These are phyloP conservation scores for Anas acuta DNA, from an alignment of 2,797 vertebrate species.

Conservation along the genomic window DNA sequence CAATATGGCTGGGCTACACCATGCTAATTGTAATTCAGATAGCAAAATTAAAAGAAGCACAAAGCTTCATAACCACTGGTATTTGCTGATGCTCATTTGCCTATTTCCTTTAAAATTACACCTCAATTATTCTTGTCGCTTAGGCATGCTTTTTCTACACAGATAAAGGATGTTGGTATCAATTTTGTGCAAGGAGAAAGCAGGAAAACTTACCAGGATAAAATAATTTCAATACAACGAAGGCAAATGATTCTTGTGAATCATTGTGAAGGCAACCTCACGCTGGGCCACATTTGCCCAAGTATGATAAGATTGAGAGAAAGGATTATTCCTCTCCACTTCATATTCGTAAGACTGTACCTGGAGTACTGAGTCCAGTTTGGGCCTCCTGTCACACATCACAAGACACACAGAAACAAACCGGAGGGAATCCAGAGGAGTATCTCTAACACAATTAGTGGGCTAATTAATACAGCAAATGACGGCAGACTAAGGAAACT, in stretches of 20 bases:
- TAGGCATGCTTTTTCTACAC: not conserved
- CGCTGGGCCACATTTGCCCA: not conserved
- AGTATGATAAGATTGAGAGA: not conserved
- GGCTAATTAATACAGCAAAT: not conserved
- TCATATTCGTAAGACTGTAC: not conserved
- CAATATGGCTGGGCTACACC: not conserved
- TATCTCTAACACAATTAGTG: not conserved
- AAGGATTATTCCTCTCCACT: not conserved
- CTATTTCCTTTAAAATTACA: not conserved
- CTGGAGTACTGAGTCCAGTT: not conserved
- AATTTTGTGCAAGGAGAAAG: not conserved
- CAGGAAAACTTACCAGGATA: not conserved
- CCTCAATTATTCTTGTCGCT: not conserved
- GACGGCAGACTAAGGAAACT: not conserved
- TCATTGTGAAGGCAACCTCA: not conserved
- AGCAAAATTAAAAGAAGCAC: not conserved
- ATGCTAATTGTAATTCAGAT: not conserved
- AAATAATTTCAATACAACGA: not conserved
- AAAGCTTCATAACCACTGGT: not conserved
- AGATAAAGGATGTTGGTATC: not conserved
- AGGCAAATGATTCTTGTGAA: not conserved
- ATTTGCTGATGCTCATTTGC: not conserved
- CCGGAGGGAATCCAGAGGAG: not conserved
- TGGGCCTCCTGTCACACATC: too few relatives aligned
- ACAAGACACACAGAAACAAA: not conserved